Base-by-base conservation (phyloP, 2,888 invertebrate species). In the Dione juno region DNA sequence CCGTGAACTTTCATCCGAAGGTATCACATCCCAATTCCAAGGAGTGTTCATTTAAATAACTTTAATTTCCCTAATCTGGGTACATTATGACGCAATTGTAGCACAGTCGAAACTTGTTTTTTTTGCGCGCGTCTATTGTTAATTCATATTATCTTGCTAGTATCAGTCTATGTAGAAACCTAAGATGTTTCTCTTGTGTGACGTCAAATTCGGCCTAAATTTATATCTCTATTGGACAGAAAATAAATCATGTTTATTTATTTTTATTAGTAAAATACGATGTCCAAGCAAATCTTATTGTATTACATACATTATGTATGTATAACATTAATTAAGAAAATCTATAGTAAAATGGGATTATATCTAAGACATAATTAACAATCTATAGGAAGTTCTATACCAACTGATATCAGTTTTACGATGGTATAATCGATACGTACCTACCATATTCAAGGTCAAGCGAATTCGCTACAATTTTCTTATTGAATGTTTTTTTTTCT, bases 381-480 rank as follows among this genome's bases (percentile, higher is more conserved):
- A 67, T 69, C 58, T 58, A 43, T 66, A 66, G 37, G 50, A 63
- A 48, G 66, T 41, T 28, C 13, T 48, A 65, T 76, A 74, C 71
- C 7, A 73, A 28, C 28, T 28, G 28, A n/a, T n/a, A n/a, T n/a
- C n/a, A 11, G 43, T 64, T 72, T 75, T 78, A 80, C 80, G 80
- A 81, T 80, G 76, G 79, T 37, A 37, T 80, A 88, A 88, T 87
- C 86, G 78, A 88, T 88, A 87, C 80, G 78, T 78, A 28, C n/a
- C 28, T 28, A 80, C 78, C 75, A 76, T 75, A 75, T 78, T 83
- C 82, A 85, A 84, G 84, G 84, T 78, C 85, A 67, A 61, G 14
- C 28, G 28, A 45, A 45, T 45, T 43, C 28, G 43, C n/a, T 41
- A 41, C 14, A 9, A n/a, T 28, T 21, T 61, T 59, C 37, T 43